Percentiles rank a stretch among this genome's conserved stretches.
Conservation (phyloP, 35 echinoderm and acorn worm genomes). For the Diadema setosum region DNA sequence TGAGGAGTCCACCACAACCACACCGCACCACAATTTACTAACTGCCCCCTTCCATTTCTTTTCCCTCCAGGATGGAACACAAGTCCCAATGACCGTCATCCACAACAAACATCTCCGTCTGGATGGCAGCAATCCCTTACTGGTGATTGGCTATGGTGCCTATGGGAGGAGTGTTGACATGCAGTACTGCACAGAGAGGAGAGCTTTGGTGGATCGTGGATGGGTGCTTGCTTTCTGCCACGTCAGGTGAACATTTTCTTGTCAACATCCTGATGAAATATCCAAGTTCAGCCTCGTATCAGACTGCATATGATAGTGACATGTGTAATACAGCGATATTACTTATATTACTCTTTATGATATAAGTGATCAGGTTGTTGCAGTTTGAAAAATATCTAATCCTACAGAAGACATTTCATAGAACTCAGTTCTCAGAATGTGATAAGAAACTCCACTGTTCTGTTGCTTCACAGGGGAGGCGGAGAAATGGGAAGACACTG, state of each 20-base stretch:
- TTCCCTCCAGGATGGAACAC: conserved; percentile 20
- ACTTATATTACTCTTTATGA: no score
- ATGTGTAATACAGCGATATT: no score
- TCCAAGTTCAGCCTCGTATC: no score
- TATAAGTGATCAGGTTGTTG: no score
- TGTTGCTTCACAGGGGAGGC: conserved; percentile 5
- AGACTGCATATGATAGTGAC: no score
- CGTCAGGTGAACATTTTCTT: conserved; percentile 2
- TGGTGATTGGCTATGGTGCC: conserved; percentile 31
- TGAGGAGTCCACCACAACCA: no score
- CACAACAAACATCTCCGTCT: not conserved
- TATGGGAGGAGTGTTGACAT: conserved; percentile 34
- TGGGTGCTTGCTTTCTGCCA: conserved; percentile 45
- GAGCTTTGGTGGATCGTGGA: conserved; percentile 8
- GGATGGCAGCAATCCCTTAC: not conserved
- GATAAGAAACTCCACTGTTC: no score
- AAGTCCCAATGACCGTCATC: conserved; percentile 21
- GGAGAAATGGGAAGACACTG: conserved; percentile 29
- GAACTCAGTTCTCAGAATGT: no score
- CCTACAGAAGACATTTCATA: no score
- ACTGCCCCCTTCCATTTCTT: not conserved
- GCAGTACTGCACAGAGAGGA: not conserved
- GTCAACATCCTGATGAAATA: not conserved
- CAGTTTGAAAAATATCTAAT: no score
- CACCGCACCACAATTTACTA: not conserved